phyloP scores from a whole-genome alignment of 2,113 vertebrate genomes.

The Arenaria interpres region DNA sequence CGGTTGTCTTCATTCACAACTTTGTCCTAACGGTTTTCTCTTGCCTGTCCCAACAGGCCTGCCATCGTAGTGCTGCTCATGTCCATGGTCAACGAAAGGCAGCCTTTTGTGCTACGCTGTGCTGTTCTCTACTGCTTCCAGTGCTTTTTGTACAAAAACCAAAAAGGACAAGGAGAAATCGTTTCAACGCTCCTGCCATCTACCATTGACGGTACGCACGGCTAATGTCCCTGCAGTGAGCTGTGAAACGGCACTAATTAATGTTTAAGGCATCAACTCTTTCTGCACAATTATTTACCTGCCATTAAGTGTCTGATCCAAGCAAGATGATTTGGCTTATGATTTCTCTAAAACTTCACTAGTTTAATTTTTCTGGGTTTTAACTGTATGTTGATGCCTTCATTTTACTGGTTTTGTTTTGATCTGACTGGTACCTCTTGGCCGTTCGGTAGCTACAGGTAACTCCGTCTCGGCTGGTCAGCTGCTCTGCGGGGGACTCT shows the following conservation, averaged over 20 bases:
- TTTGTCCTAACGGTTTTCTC: background rate
- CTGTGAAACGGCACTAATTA: background rate
- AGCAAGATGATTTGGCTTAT: background rate
- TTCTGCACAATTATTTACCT: accelerated
- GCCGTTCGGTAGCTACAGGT: conserved; percentile 77
- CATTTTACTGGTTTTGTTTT: background rate
- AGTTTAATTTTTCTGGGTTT: accelerated
- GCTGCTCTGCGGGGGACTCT: conserved; percentile 93
- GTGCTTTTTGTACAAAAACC: conserved; percentile 97
- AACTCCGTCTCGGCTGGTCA: conserved; percentile 95
- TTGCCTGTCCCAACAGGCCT: conserved; percentile 75
- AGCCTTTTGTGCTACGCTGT: conserved; percentile 95
- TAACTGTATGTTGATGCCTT: no score
- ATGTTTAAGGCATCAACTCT: background rate
- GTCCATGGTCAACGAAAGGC: conserved; percentile 98
- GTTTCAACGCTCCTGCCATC: conserved; percentile 95
- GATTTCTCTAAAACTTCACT: background rate
- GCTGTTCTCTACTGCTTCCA: conserved; percentile 99
- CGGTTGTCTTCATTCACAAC: accelerated
- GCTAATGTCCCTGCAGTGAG: background rate
- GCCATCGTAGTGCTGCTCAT: conserved; percentile 97
- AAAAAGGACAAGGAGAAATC: conserved; percentile 95
- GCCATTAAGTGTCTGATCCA: background rate
- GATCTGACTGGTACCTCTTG: background rate
- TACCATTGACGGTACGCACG: conserved; percentile 89